Percentiles rank a stretch among this genome's conserved stretches.
Evolutionary conservation across 2,888 invertebrate genomes (phyloP).

Genomic region (Orthosia gracilis): DNA sequence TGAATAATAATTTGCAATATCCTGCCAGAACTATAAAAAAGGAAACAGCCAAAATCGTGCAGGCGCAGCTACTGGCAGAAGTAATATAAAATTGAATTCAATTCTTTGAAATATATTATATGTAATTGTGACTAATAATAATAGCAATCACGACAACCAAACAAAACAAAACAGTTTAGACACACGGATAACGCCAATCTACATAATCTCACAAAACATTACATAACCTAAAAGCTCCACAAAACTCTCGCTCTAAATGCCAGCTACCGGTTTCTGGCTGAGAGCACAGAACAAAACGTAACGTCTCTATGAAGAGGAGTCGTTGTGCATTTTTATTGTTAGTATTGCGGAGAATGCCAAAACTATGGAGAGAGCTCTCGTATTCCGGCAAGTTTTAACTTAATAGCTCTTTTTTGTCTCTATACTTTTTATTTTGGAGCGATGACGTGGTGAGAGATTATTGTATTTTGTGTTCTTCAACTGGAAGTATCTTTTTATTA

Average conservation of each 20-base stretch:
- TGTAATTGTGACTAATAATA: neutral
- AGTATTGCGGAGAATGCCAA: slow-evolving; percentile 56
- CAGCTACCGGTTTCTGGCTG: slow-evolving; percentile 55
- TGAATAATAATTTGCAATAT: too few relatives aligned
- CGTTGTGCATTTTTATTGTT: slow-evolving; percentile 67
- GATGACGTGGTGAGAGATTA: slow-evolving; percentile 14
- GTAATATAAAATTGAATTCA: neutral
- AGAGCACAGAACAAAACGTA: slow-evolving; percentile 55
- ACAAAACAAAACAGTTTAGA: slow-evolving; percentile 13
- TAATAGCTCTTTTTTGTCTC: slow-evolving; percentile 41
- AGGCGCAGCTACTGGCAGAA: too few relatives aligned
- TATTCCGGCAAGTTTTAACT: slow-evolving; percentile 45
- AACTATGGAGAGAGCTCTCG: slow-evolving; percentile 52
- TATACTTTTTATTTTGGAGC: slow-evolving; percentile 41
- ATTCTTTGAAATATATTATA: neutral
- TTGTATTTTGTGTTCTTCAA: neutral
- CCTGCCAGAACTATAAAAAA: too few relatives aligned
- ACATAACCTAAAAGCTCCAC: slow-evolving; percentile 34
- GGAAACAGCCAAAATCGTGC: too few relatives aligned
- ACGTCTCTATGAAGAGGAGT: slow-evolving; percentile 63
- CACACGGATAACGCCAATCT: slow-evolving; percentile 5
- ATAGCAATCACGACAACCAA: neutral
- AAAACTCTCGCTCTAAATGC: slow-evolving; percentile 43
- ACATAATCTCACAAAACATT: slow-evolving; percentile 21
- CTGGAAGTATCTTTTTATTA: neutral